Percentiles rank a stretch among this genome's conserved stretches.
Conservation (phyloP, 1,140 invertebrate species). For the Matsumurasca onukii region DNA sequence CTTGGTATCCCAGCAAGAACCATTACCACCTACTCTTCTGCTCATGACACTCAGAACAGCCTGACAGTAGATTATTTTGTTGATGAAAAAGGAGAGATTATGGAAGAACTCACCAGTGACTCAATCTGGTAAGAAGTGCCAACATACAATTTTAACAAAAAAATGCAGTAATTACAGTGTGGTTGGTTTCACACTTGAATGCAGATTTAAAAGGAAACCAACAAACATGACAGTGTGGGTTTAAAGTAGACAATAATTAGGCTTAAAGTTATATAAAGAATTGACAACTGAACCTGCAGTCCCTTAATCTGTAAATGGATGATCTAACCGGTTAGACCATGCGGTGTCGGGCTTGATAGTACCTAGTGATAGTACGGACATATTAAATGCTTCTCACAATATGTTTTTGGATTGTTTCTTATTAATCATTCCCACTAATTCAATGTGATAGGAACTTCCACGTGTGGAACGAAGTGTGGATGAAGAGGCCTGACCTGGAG, state of each 20-base stretch:
- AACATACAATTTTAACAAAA: not conserved
- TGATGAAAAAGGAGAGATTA: constrained; percentile 72
- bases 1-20: constrained; percentile 84
- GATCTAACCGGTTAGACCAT: too few species aligned
- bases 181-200: too few species aligned
- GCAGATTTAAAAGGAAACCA: too few species aligned
- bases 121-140: constrained; percentile 69
- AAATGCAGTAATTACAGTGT: not conserved
- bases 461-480: constrained; percentile 96
- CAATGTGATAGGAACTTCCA: constrained; percentile 75
- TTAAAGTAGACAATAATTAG: too few species aligned
- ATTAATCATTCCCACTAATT: not conserved
- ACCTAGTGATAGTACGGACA: too few species aligned
- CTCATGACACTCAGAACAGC: constrained; percentile 88
- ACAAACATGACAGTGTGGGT: too few species aligned
- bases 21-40: constrained; percentile 85
- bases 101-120: constrained; percentile 79
- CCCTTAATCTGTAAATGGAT: too few species aligned
- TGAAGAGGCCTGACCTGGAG: constrained; percentile 80
- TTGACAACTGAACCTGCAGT: too few species aligned
- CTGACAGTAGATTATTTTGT: constrained; percentile 91
- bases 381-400: too few species aligned
- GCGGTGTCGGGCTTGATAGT: too few species aligned
- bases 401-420: not conserved
- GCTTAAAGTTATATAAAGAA: too few species aligned